Evolutionary conservation across 1,140 invertebrate species (phyloP).

Genomic region (Rhizoglyphus robini): DNA sequence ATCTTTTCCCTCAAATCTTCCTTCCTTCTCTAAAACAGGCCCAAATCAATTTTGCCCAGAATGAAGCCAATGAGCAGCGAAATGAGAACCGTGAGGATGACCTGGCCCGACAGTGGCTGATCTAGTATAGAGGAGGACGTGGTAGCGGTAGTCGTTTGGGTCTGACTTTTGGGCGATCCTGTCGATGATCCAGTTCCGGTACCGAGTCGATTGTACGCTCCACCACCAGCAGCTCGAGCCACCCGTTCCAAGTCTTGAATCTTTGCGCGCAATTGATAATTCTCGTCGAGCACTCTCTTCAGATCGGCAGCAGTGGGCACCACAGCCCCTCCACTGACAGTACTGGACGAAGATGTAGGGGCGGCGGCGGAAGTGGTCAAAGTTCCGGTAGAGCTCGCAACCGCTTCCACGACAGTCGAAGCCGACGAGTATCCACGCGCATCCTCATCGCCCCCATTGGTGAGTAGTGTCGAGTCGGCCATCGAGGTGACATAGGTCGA

Average conservation of each 20-base stretch:
- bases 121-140: neutral
- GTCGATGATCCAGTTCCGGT: neutral
- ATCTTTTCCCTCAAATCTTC: too few species aligned
- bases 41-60: slow-evolving; percentile 1
- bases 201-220: neutral
- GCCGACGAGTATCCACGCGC: neutral
- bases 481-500: neutral
- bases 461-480: neutral
- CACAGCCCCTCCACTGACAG: too few species aligned
- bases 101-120: neutral
- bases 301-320: neutral
- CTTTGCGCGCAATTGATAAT: neutral
- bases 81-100: neutral
- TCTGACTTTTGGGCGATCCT: neutral
- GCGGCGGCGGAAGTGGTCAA: too few species aligned
- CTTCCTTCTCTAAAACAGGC: slow-evolving; percentile 1
- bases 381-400: neutral
- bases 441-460: neutral
- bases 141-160: neutral
- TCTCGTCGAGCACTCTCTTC: neutral
- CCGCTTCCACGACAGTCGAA: neutral
- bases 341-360: too few species aligned
- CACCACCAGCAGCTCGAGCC: neutral
- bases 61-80: slow-evolving; percentile 5
- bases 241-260: neutral